Evolutionary conservation across 2,888 invertebrate species (phyloP), one percentile per base, ranked within the genome.

Genomic region (Eugnorisma glareosa): DNA sequence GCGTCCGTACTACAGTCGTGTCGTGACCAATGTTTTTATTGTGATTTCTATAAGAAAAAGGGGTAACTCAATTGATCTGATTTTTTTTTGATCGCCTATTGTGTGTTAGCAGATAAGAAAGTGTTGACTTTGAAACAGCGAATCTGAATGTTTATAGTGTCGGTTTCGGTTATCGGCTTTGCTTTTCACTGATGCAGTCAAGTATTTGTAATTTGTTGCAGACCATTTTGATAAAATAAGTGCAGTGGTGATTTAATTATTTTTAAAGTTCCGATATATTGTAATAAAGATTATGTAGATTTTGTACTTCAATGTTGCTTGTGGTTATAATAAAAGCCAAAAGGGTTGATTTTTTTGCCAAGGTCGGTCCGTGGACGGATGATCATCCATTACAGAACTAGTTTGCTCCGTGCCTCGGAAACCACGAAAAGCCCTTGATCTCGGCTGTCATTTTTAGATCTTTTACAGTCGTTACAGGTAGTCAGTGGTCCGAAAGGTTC

Each of bases 1-100:
- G 83, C 80, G 73, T 69, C 48, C 69, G 51, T 28, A 73, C 35
- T 79, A 83, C 73, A 73, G 80, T 75, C 75, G 69, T 71, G 79
- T 89, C 86, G 87, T 89, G 87, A 89, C 37, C 67, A 79, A 78
- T 75, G 77, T 87, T 76, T 89, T 89, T 88, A 83, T 86, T 75
- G 71, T 66, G 68, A 79, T 80, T 81, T 88, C 82, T 87, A 85
- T 88, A 87, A 86, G 79, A 86, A 77, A 85, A 83, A 86, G 85
- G 85, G 80, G 71, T 90, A 89, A 90, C 87, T 88, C 85, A 85
- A 90, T 89, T 89, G 87, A 81, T 86, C 74, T 28, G 68, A 73
- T 68, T 88, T 84, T 85, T 86, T 81, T 85, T 69, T 71, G 28
- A 79, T 78, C 77, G 75, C n/a, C 68, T 71, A 68, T 83, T 79